These are phyloP conservation scores for Rhincodon typus DNA, from an alignment of 2,797 vertebrate species.

Conservation along the genomic window DNA sequence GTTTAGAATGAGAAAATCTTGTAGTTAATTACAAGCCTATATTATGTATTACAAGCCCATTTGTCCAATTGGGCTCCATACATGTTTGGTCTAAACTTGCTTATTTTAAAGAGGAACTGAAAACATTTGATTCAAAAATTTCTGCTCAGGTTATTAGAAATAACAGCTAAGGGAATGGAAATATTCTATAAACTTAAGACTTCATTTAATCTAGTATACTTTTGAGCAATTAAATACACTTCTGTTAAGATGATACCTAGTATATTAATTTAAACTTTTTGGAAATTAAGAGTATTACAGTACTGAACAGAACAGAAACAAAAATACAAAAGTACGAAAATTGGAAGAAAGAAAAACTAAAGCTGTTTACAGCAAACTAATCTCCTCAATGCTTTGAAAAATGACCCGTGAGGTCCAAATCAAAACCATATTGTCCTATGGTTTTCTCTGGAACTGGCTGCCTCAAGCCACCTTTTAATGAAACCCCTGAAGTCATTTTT, in stretches of 20 bases:
- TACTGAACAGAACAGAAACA: background rate
- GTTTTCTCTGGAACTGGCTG: too few species aligned
- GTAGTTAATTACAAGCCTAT: too few species aligned
- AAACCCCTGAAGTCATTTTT: constrained; percentile 41
- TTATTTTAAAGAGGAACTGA: background rate
- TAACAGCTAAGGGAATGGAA: background rate
- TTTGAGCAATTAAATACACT: constrained; percentile 46
- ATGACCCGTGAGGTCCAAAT: constrained; percentile 38
- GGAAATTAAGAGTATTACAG: background rate
- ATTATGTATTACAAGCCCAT: background rate
- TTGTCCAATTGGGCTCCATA: background rate
- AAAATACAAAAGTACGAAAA: background rate
- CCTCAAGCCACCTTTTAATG: constrained; percentile 41
- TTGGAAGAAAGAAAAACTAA: constrained; percentile 7
- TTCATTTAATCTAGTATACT: background rate
- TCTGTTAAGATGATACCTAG: constrained; percentile 44
- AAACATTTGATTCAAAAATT: background rate
- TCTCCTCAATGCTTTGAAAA: constrained; percentile 30
- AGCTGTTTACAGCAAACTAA: constrained; percentile 25
- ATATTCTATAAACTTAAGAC: background rate
- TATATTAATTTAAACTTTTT: constrained; percentile 40
- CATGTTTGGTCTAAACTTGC: background rate
- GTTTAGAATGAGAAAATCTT: background rate
- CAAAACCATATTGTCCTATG: constrained; percentile 41
- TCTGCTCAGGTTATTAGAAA: background rate